Percentiles rank a stretch among this genome's conserved stretches.
These are phyloP conservation scores for Typhlichthys subterraneus DNA, from an alignment of 2,797 vertebrate genomes.

Conservation along the genomic window DNA sequence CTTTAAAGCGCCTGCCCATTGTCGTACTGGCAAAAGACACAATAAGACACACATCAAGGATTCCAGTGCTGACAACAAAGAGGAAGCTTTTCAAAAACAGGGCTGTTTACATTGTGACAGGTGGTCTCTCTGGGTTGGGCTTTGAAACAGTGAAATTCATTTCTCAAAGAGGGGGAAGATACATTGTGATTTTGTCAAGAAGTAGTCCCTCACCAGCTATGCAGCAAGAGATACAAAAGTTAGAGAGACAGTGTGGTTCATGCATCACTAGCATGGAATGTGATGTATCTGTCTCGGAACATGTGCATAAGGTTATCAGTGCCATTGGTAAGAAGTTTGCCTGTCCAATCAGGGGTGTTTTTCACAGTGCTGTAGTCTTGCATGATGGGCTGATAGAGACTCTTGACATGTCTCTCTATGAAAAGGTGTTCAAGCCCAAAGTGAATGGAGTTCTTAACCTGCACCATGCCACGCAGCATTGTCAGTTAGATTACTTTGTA, in stretches of 20 bases:
- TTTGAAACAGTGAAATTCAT: constrained; percentile 89
- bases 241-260: constrained; percentile 66
- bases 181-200: constrained; percentile 81
- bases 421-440: constrained; percentile 85
- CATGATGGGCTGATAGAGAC: constrained; percentile 78
- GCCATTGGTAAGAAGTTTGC: constrained; percentile 69
- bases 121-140: constrained; percentile 86
- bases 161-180: constrained; percentile 75
- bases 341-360: constrained; percentile 81
- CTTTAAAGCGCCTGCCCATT: constrained; percentile 63
- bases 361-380: constrained; percentile 86
- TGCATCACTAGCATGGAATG: constrained; percentile 73
- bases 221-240: constrained; percentile 67
- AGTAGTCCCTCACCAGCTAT: constrained; percentile 68
- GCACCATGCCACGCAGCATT: constrained; percentile 76
- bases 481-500: constrained; percentile 85
- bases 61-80: constrained; percentile 62
- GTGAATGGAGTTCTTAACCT: constrained; percentile 85
- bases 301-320: constrained; percentile 69
- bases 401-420: constrained; percentile 76
- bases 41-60: constrained; percentile 56
- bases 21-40: constrained; percentile 56
- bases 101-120: constrained; percentile 81
- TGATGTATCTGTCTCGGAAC: constrained; percentile 67
- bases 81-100: constrained; percentile 72